A percentile compares a stretch with the other conserved stretches of the same genome.
phyloP scores from a whole-genome alignment of 2,113 vertebrate genomes.

The Ornithorhynchus anatinus region DNA sequence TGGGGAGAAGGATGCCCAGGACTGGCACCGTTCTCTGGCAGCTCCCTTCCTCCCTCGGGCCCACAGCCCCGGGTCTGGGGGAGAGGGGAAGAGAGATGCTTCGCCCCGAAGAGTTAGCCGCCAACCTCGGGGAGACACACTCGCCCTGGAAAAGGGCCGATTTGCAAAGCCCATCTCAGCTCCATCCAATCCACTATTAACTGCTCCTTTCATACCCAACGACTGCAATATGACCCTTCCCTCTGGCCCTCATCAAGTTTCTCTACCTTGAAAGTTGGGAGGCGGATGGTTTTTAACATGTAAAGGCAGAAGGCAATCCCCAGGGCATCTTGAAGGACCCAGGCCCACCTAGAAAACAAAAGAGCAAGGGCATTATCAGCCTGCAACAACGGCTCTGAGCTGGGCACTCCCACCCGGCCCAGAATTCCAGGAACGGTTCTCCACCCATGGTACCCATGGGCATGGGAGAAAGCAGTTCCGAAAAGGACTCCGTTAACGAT shows the following conservation, averaged over 20 bases:
- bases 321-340: slow-evolving; percentile 91
- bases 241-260: fast-evolving
- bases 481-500: too few relatives aligned
- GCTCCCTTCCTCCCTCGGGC: not conserved
- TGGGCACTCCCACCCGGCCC: not conserved
- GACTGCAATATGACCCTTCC: not conserved
- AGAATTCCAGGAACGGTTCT: too few relatives aligned
- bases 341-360: slow-evolving; percentile 85
- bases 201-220: not conserved
- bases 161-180: not conserved
- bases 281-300: slow-evolving; percentile 91
- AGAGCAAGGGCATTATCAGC: not conserved
- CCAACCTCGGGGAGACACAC: not conserved
- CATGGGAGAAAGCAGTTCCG: too few relatives aligned
- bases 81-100: not conserved
- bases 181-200: too few relatives aligned
- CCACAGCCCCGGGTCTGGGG: not conserved
- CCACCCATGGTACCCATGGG: too few relatives aligned
- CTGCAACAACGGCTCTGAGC: not conserved
- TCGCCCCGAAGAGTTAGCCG: not conserved
- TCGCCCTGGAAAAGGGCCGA: not conserved
- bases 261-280: slow-evolving; percentile 93
- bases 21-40: not conserved
- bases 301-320: slow-evolving; percentile 95
- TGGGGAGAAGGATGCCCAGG: not conserved